Conservation (phyloP, 2,113 vertebrate species). For the Casuarius casuarius region DNA sequence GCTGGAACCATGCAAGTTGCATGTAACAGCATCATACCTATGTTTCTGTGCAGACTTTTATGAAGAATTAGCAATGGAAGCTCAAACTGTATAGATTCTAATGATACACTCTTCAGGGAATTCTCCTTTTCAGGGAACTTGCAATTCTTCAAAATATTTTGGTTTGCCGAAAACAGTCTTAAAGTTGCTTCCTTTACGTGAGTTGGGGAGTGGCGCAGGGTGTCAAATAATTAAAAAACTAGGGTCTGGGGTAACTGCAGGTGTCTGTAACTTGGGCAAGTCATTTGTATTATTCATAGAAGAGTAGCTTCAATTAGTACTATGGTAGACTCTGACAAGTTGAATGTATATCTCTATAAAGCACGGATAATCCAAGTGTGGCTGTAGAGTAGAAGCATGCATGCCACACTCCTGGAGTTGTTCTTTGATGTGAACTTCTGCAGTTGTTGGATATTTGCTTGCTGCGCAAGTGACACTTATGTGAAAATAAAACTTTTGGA, state of each 20-base stretch:
- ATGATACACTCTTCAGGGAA: not conserved
- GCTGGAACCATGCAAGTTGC: not conserved
- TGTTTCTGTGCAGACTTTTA: not conserved
- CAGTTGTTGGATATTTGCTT: not conserved
- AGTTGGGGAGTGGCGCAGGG: not conserved
- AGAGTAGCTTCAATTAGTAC: not conserved
- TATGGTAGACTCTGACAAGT: not conserved
- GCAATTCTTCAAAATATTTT: not conserved
- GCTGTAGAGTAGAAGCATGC: not conserved
- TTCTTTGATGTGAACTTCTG: not conserved
- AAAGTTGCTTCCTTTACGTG: not conserved
- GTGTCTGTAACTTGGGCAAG: not conserved
- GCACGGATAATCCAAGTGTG: not conserved
- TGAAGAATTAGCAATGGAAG: not conserved
- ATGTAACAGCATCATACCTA: not conserved
- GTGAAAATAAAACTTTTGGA: not conserved
- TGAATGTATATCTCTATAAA: not conserved
- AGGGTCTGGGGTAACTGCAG: not conserved
- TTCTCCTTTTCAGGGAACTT: not conserved
- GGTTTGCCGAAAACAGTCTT: not conserved
- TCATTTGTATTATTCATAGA: not conserved
- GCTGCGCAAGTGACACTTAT: not conserved
- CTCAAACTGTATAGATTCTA: not conserved
- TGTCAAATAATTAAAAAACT: not conserved
- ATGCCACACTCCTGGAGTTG: not conserved